phyloP scores from a whole-genome alignment of 2,888 invertebrate species.

The Hemithea aestivaria region DNA sequence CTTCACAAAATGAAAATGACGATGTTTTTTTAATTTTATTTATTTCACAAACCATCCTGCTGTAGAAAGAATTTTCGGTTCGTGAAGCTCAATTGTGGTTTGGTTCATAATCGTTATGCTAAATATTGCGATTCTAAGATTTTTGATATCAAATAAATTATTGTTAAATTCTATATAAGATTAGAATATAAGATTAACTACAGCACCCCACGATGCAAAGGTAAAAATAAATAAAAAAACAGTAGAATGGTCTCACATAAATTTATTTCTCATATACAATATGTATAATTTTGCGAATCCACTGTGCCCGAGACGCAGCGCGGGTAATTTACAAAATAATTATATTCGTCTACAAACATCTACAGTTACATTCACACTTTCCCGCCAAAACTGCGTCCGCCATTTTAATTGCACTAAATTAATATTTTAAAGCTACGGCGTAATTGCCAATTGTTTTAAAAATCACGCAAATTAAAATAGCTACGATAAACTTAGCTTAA shows the following conservation, averaged over 20 bases:
- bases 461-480: slow-evolving; percentile 34
- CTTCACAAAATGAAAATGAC: no score
- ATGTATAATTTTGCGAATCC: slow-evolving; percentile 78
- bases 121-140: no score
- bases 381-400: slow-evolving; percentile 54
- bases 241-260: slow-evolving; percentile 71
- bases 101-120: no score
- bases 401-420: slow-evolving; percentile 68
- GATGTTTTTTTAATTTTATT: no score
- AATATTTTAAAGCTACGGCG: slow-evolving; percentile 56
- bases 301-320: slow-evolving; percentile 75
- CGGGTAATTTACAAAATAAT: slow-evolving; percentile 72
- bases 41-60: no score
- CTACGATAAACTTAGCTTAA: slow-evolving; percentile 38
- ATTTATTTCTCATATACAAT: slow-evolving; percentile 79
- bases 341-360: slow-evolving; percentile 59
- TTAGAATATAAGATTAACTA: no score
- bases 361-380: slow-evolving; percentile 63
- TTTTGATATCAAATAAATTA: no score
- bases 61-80: no score
- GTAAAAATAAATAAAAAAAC: slow-evolving; percentile 35
- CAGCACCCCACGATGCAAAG: no score
- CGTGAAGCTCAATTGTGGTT: no score
- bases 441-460: slow-evolving; percentile 27
- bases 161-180: no score